These are phyloP conservation scores for Psilopogon haemacephalus DNA, from an alignment of 2,113 vertebrate species.

Conservation along the genomic window DNA sequence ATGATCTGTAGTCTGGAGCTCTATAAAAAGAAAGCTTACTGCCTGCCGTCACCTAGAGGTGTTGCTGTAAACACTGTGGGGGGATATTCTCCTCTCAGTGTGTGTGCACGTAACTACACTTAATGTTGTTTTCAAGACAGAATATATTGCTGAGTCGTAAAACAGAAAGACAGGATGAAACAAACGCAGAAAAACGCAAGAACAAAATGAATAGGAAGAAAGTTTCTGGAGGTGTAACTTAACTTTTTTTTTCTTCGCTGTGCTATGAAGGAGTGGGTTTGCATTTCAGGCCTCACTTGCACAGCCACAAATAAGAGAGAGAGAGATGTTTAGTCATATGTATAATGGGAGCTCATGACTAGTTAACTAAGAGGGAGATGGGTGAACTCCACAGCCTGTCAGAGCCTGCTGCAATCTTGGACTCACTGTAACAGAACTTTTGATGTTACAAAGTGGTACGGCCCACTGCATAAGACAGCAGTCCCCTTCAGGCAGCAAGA, in stretches of 20 bases:
- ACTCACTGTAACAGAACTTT: conserved; percentile 8
- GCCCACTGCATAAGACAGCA: background rate
- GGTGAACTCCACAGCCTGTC: background rate
- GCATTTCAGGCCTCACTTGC: background rate
- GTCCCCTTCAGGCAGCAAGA: conserved; percentile 7
- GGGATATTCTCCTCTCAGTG: conserved; percentile 65
- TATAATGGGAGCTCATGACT: background rate
- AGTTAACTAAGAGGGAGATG: background rate
- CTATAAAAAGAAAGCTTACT: conserved; percentile 70
- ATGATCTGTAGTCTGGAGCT: conserved; percentile 75
- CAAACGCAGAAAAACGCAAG: background rate
- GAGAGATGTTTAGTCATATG: background rate
- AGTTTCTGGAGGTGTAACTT: background rate
- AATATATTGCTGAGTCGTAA: conserved; percentile 69
- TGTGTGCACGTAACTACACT: conserved; percentile 67
- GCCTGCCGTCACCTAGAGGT: conserved; percentile 73
- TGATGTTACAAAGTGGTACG: background rate
- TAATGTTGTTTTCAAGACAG: conserved; percentile 67
- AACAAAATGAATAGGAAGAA: conserved; percentile 3
- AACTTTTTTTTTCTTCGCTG: background rate
- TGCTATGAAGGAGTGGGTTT: background rate
- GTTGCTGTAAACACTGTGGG: conserved; percentile 73
- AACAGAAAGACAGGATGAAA: conserved; percentile 54
- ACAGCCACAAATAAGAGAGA: background rate
- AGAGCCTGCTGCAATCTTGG: background rate